A percentile compares a stretch with the other conserved stretches of the same genome.
These are phyloP conservation scores for Heliconius congener DNA, from an alignment of 1,140 invertebrate genomes.

Conservation along the genomic window DNA sequence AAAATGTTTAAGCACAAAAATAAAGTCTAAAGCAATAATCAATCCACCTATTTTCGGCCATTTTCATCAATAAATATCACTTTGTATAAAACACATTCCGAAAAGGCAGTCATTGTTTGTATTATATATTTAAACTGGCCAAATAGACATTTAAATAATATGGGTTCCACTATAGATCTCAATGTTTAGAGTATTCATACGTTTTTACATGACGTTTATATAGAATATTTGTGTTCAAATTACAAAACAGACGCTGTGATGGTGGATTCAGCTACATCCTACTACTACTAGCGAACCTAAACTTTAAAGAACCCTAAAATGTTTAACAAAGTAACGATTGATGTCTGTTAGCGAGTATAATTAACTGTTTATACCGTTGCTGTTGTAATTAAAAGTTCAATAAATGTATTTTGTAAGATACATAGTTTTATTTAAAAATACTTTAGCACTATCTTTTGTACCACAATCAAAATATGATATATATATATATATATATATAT, in stretches of 20 bases:
- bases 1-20: neutral
- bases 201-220: conserved; percentile 20
- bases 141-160: conserved; percentile 10
- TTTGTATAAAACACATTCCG: conserved; percentile 25
- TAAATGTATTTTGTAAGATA: conserved; percentile 67
- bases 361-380: conserved; percentile 58
- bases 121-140: conserved; percentile 11
- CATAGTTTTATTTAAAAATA: conserved; percentile 8
- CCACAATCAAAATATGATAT: no score
- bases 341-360: conserved; percentile 31
- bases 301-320: conserved; percentile 18
- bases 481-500: no score
- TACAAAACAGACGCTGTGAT: neutral
- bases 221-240: conserved; percentile 17
- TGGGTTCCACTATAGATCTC: conserved; percentile 13
- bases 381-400: conserved; percentile 70
- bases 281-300: no score
- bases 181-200: conserved; percentile 9
- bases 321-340: conserved; percentile 9
- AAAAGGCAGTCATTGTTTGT: conserved; percentile 11
- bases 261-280: neutral
- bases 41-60: neutral
- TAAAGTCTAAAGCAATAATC: neutral
- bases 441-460: neutral
- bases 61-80: conserved; percentile 4